Percentiles rank a stretch among this genome's conserved stretches.
Evolutionary conservation across 2,888 invertebrate genomes (phyloP).

Genomic region (Lithophane leautieri): DNA sequence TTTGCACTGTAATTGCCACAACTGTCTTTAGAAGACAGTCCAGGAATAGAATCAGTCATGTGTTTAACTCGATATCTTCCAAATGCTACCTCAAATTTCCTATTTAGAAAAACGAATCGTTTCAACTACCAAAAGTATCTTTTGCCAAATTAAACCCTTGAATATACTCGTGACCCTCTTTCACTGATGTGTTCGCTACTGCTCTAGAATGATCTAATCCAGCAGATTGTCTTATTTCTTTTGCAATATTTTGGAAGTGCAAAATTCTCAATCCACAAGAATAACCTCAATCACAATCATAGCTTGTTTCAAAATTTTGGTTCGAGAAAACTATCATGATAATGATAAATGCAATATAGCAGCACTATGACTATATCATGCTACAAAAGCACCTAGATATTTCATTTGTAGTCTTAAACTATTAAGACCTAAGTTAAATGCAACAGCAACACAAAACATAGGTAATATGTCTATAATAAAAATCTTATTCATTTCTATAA

Average conservation of each 20-base stretch:
- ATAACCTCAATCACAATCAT: background rate
- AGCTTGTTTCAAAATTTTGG: background rate
- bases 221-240: background rate
- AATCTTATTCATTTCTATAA: background rate
- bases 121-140: background rate
- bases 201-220: too few relatives aligned
- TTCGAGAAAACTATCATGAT: too few relatives aligned
- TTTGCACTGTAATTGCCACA: conserved; percentile 42
- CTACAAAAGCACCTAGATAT: too few relatives aligned
- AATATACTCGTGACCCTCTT: background rate
- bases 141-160: background rate
- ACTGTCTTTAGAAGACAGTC: conserved; percentile 27
- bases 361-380: background rate
- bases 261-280: background rate
- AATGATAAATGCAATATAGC: too few relatives aligned
- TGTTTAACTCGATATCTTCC: conserved; percentile 2
- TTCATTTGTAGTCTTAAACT: background rate
- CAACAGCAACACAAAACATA: background rate
- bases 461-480: too few relatives aligned
- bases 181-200: too few relatives aligned
- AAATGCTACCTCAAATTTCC: conserved; percentile 8
- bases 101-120: background rate
- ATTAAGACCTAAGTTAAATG: background rate
- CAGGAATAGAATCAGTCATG: conserved; percentile 31
- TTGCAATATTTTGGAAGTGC: background rate